Evolutionary conservation across 2,113 vertebrate genomes (phyloP), one percentile per base, ranked within the genome.

Genomic region (Bettongia penicillata): DNA sequence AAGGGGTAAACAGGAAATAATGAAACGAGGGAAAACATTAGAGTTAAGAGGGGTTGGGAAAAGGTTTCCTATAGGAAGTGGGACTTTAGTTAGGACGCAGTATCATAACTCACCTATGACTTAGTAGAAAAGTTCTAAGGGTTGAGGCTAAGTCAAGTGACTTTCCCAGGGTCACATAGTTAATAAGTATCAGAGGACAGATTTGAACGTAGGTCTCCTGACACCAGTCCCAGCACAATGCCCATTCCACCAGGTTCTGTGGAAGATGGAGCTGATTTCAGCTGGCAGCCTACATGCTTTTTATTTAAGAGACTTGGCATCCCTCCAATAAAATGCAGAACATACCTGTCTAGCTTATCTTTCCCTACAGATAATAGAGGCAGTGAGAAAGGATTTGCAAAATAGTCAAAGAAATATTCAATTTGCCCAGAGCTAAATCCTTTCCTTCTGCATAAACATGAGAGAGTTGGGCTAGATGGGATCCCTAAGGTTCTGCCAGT

Each of bases 401-500:
- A 93, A 94, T 90, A 90, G 12, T n/a, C 51, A 89, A 89, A 90
- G 37, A 93, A 77, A 95, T 51, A 47, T 92, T 91, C 92, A 61
- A 12, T 47, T 24, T 94, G 25, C 53, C 91, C 90, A 89, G 50
- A 22, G 91, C 6, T 94, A 84, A 84, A 84, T 84, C 68, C 68
- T 84, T 84, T 84, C n/a, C 16, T 23, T 43, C n/a, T 84, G n/a
- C n/a, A 43, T 84, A 84, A 43, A 84, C 16, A 84, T 84, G n/a
- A 84, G n/a, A 8, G 16, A 43, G 68, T 43, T 84, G 19, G 19
- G 16, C 19, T 84, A 84, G 68, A 8, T 84, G 61, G 31, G 31
- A 77, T 77, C 31, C 37, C 14, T n/a, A 68, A n/a, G 16, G 14
- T 77, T 31, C 37, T n/a, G 37, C 68, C 19, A 84, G 19, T 23